These are phyloP conservation scores for Hylaeus volcanicus DNA, from an alignment of 1,140 invertebrate genomes.

Conservation along the genomic window DNA sequence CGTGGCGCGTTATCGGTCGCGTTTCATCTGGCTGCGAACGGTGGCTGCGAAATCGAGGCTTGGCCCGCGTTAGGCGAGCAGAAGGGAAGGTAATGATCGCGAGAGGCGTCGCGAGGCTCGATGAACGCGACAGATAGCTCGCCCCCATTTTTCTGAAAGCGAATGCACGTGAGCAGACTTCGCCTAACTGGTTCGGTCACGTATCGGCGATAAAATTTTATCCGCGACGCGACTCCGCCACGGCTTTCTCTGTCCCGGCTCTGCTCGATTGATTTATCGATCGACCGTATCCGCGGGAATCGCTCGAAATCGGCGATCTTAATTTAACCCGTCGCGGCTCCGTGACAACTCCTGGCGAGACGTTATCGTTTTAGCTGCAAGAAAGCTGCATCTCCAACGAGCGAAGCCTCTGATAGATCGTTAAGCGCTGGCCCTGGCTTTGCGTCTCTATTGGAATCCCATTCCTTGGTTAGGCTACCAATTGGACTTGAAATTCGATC, in stretches of 20 bases:
- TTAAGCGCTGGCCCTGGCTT: too few species aligned
- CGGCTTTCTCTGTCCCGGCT: conserved; percentile 11
- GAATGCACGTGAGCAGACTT: conserved; percentile 2
- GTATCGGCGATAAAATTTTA: conserved; percentile 47
- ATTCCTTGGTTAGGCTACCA: too few species aligned
- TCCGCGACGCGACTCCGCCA: neutral
- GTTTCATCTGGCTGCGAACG: neutral
- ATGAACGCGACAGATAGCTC: conserved; percentile 21
- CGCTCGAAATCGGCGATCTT: conserved; percentile 10
- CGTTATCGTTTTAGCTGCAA: too few species aligned
- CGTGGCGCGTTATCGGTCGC: neutral
- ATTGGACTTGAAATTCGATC: too few species aligned
- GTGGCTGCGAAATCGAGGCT: neutral
- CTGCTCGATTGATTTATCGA: conserved; percentile 36
- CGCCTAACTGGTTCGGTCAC: conserved; percentile 36
- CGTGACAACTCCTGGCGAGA: neutral
- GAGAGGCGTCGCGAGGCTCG: conserved; percentile 8
- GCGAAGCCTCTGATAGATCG: too few species aligned
- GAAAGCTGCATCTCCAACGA: too few species aligned
- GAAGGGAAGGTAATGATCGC: conserved; percentile 4
- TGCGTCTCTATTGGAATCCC: too few species aligned
- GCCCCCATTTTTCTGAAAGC: conserved; percentile 14
- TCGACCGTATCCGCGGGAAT: neutral
- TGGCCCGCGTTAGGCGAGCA: neutral
- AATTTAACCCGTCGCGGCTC: conserved; percentile 19